Evolutionary conservation across 2,797 vertebrate species (phyloP).

Genomic region (Lacerta bilineata): DNA sequence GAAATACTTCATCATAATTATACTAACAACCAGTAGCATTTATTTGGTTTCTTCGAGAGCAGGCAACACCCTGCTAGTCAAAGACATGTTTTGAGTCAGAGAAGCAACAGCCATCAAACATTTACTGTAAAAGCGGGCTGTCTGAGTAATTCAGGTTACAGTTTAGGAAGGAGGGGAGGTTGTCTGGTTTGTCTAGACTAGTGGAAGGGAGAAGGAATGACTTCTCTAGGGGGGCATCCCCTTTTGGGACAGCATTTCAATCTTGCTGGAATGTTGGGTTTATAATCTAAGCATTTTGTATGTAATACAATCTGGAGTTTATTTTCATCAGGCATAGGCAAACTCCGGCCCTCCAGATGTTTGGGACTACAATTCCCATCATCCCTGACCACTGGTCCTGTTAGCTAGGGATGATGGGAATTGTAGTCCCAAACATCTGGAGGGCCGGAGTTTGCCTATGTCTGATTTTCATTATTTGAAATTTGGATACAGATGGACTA

Average conservation of each 20-base stretch:
- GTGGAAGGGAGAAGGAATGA: background rate
- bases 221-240: background rate
- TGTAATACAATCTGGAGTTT: too few relatives aligned
- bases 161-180: background rate
- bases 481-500: background rate
- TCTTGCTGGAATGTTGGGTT: background rate
- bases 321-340: background rate
- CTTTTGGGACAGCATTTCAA: background rate
- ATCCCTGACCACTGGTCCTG: too few relatives aligned
- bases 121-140: background rate
- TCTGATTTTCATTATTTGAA: background rate
- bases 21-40: background rate
- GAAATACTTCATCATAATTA: background rate
- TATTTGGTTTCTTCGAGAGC: background rate
- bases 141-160: background rate
- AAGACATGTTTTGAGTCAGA: background rate
- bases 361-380: too few relatives aligned
- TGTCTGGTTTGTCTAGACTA: background rate
- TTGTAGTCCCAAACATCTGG: too few relatives aligned
- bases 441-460: too few relatives aligned
- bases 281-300: background rate
- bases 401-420: too few relatives aligned
- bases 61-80: background rate
- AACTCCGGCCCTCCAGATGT: too few relatives aligned
- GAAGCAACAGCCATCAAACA: background rate